Percentiles rank a stretch among this genome's conserved stretches.
phyloP scores from a whole-genome alignment of 2,797 vertebrate genomes.

The Sebastes vulpes region DNA sequence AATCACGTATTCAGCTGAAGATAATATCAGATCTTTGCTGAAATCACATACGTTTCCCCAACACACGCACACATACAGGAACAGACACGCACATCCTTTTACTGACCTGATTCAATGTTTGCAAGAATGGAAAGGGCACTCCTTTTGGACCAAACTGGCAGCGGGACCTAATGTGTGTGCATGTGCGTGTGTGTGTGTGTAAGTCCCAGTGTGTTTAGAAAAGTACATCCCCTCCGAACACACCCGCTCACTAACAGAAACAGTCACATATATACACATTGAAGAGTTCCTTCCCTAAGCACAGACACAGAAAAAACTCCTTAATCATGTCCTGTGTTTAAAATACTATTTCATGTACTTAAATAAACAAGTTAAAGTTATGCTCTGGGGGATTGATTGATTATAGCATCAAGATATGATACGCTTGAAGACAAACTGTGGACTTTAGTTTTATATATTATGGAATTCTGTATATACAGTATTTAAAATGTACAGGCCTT shows the following conservation, averaged over 20 bases:
- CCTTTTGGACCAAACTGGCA: constrained; percentile 45
- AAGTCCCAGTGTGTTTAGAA: constrained; percentile 67
- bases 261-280: constrained; percentile 54
- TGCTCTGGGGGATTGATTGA: not conserved
- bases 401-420: not conserved
- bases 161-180: constrained; percentile 19
- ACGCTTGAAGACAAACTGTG: not conserved
- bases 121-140: constrained; percentile 44
- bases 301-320: constrained; percentile 48
- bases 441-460: not conserved
- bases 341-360: constrained; percentile 32
- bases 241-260: constrained; percentile 60
- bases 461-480: not conserved
- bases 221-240: constrained; percentile 72
- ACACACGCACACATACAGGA: constrained; percentile 12
- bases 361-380: constrained; percentile 17
- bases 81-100: constrained; percentile 47
- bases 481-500: not conserved
- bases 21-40: constrained; percentile 34
- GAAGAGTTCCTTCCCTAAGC: constrained; percentile 64
- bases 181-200: not conserved
- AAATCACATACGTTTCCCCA: constrained; percentile 19
- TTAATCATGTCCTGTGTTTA: constrained; percentile 69
- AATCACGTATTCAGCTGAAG: constrained; percentile 54
- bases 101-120: constrained; percentile 54